Base-by-base conservation (phyloP, 2,888 invertebrate species). In the Lepidocyrtinus sp. region DNA sequence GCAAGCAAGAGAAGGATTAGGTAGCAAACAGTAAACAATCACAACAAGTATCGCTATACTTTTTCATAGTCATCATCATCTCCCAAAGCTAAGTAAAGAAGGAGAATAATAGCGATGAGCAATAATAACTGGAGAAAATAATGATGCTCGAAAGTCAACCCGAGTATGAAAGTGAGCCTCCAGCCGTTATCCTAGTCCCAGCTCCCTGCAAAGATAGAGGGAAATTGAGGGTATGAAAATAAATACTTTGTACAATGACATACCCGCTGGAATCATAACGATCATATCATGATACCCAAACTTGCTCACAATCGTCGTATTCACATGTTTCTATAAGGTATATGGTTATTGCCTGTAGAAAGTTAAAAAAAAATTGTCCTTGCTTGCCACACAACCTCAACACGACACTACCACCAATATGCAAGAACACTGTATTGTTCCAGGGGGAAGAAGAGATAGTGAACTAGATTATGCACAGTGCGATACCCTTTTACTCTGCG, bases 121-220 rank as follows among this genome's bases (percentile, higher is more conserved):
- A 25, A n/a, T 24, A 59, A 17, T 59, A 59, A 17, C 59, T 15
- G 24, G 46, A 62, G 74, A 67, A 67, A 74, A 67, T 74, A 25
- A 74, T 36, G 36, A 71, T 76, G 50, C 76, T 76, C 71, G 65
- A 65, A 65, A 71, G 65, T 76, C 71, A 22, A 55, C 64, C 55
- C 55, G 71, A 76, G 71, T 76, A 76, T 76, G 61, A 76, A 76
- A 76, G 46, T 71, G 71, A 69, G 27, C 63, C 63, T 63, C 9
- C 46, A 9, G 62, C 17, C n/a, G n/a, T n/a, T n/a, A n/a, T n/a
- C n/a, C n/a, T n/a, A n/a, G n/a, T n/a, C n/a, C n/a, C 36, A 5
- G 17, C 5, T 63, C 63, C 24, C 12, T 45, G 71, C 3, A 71
- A 17, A 17, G 24, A 22, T 24, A 25, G 22, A 70, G 61, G 19